A percentile compares a stretch with the other conserved stretches of the same genome.
These are phyloP conservation scores for Ahaetulla prasina DNA, from an alignment of 2,113 vertebrate genomes.

Conservation along the genomic window DNA sequence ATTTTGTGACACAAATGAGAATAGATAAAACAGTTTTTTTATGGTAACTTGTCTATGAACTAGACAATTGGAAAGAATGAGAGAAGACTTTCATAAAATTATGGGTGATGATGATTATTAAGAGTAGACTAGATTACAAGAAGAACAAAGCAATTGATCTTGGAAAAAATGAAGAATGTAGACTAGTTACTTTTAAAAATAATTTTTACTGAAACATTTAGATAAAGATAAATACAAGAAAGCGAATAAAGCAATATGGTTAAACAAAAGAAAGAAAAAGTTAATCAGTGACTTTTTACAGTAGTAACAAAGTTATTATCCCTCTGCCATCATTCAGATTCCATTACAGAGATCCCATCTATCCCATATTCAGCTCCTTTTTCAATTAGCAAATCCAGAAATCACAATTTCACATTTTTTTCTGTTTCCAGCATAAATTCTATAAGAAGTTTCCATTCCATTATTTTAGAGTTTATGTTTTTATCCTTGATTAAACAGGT, in stretches of 20 bases:
- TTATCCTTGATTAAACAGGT: not conserved
- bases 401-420: not conserved
- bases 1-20: not conserved
- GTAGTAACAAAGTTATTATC: not conserved
- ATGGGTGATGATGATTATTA: not conserved
- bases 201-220: not conserved
- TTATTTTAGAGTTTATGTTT: not conserved
- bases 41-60: not conserved
- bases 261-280: not conserved
- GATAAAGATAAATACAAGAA: not conserved
- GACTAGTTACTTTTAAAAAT: not conserved
- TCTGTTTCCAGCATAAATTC: not conserved
- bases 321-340: not conserved
- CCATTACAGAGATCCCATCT: not conserved
- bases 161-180: not conserved
- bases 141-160: not conserved
- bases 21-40: not conserved
- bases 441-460: not conserved
- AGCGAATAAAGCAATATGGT: not conserved
- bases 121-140: not conserved
- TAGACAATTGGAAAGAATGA: not conserved
- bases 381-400: not conserved
- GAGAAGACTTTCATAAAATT: not conserved
- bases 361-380: not conserved
- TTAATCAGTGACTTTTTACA: not conserved